Conservation (phyloP, 1,140 invertebrate species). For the Lerema accius region DNA sequence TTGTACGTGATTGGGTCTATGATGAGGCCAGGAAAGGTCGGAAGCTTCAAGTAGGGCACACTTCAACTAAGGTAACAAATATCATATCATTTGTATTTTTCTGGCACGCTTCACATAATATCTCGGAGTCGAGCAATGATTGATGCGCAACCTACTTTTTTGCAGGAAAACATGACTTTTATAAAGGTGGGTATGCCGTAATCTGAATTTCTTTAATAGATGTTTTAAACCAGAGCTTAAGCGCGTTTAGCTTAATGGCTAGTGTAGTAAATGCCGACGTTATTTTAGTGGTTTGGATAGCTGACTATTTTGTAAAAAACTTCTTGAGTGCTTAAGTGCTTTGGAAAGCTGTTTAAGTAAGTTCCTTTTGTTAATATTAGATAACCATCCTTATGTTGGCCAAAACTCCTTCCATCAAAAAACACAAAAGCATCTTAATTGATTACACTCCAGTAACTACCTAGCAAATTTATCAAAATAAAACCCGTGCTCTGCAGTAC, state of each 20-base stretch:
- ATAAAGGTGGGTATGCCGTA: constrained; percentile 84
- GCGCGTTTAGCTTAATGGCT: too few species aligned
- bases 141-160: constrained; percentile 47
- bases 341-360: too few species aligned
- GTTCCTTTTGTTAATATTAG: too few species aligned
- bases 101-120: constrained; percentile 30
- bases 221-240: constrained; percentile 10
- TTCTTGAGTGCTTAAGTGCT: too few species aligned
- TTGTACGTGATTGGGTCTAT: constrained; percentile 91
- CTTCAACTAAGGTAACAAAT: constrained; percentile 82
- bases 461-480: not conserved
- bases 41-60: constrained; percentile 84
- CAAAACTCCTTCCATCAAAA: too few species aligned
- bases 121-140: constrained; percentile 21
- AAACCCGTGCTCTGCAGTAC: too few species aligned
- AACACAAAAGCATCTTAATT: too few species aligned
- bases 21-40: constrained; percentile 86
- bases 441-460: not conserved
- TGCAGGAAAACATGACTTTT: constrained; percentile 87
- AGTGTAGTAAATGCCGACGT: too few species aligned
- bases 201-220: constrained; percentile 15
- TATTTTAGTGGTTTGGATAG: too few species aligned
- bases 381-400: too few species aligned
- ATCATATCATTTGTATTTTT: constrained; percentile 29
- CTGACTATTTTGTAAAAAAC: too few species aligned